Percentiles rank a stretch among this genome's conserved stretches.
Evolutionary conservation across 2,113 vertebrate species (phyloP).

Genomic region (Cebidichthys violaceus): DNA sequence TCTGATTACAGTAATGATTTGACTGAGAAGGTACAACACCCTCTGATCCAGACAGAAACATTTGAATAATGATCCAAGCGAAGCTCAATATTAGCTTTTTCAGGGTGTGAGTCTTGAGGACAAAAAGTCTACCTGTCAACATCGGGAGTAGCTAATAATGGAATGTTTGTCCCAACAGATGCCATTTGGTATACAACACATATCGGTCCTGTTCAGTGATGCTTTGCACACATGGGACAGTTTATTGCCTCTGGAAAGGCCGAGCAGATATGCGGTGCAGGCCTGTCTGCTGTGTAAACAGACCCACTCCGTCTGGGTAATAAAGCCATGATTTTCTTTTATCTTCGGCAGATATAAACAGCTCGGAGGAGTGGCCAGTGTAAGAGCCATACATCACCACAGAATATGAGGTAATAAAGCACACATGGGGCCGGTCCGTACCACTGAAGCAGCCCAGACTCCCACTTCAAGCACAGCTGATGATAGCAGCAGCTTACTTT

Average conservation of each 20-base stretch:
- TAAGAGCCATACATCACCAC: constrained; percentile 67
- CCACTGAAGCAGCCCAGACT: constrained; percentile 45
- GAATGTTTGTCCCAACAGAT: constrained; percentile 40
- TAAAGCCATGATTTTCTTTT: constrained; percentile 78
- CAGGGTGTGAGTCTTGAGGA: constrained; percentile 17
- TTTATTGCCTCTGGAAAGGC: constrained; percentile 50
- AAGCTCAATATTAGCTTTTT: constrained; percentile 4
- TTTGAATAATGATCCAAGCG: constrained; percentile 20
- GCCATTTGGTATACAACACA: constrained; percentile 8
- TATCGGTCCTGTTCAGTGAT: constrained; percentile 13
- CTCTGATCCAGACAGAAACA: constrained; percentile 1
- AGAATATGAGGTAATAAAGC: constrained; percentile 76
- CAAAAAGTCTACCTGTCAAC: constrained; percentile 36
- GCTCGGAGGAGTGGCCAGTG: constrained; percentile 63
- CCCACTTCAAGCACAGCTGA: constrained; percentile 54
- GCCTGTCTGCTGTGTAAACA: constrained; percentile 67
- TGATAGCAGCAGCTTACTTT: constrained; percentile 47
- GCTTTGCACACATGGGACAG: constrained; percentile 35
- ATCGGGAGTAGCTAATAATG: constrained; percentile 13
- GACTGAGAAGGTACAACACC: neutral
- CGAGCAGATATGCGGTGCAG: constrained; percentile 53
- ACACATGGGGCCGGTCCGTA: constrained; percentile 44
- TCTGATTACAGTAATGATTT: neutral
- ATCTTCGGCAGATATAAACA: constrained; percentile 75
- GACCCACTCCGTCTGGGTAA: constrained; percentile 59